These are phyloP conservation scores for Anniella stebbinsi DNA, from an alignment of 2,797 vertebrate genomes.

Conservation along the genomic window DNA sequence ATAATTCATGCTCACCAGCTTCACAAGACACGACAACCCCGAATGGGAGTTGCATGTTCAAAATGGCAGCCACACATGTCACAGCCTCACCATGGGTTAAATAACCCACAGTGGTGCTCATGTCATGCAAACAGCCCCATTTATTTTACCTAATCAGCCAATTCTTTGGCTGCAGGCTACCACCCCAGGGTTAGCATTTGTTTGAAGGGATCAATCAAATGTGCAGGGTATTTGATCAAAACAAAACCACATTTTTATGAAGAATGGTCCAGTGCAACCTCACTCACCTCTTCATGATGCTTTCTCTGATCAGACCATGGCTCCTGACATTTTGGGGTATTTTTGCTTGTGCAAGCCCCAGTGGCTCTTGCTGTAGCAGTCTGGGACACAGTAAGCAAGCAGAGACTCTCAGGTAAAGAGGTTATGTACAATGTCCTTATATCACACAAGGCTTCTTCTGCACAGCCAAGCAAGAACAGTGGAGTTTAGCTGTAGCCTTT, in stretches of 20 bases:
- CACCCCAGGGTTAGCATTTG: neutral
- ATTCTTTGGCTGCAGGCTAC: neutral
- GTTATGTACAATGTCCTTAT: neutral
- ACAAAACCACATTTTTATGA: neutral
- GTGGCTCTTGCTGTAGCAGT: conserved; percentile 24
- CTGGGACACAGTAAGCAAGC: conserved; percentile 40
- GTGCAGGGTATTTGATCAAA: neutral
- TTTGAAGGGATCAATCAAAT: neutral
- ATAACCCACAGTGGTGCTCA: too few relatives aligned
- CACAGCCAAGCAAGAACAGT: neutral
- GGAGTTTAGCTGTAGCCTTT: neutral
- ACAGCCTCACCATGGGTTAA: too few relatives aligned
- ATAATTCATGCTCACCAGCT: too few relatives aligned
- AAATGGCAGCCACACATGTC: too few relatives aligned
- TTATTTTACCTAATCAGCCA: neutral
- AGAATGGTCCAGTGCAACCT: too few relatives aligned
- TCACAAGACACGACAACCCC: too few relatives aligned
- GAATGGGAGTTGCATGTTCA: too few relatives aligned
- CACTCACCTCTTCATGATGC: conserved; percentile 44
- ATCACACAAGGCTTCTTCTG: neutral
- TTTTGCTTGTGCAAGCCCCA: neutral
- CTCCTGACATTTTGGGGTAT: accelerated
- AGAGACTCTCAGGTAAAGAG: neutral
- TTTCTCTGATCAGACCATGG: neutral
- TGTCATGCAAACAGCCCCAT: too few relatives aligned